Conservation (phyloP, 2,888 invertebrate genomes). For the Tetropium fuscum region DNA sequence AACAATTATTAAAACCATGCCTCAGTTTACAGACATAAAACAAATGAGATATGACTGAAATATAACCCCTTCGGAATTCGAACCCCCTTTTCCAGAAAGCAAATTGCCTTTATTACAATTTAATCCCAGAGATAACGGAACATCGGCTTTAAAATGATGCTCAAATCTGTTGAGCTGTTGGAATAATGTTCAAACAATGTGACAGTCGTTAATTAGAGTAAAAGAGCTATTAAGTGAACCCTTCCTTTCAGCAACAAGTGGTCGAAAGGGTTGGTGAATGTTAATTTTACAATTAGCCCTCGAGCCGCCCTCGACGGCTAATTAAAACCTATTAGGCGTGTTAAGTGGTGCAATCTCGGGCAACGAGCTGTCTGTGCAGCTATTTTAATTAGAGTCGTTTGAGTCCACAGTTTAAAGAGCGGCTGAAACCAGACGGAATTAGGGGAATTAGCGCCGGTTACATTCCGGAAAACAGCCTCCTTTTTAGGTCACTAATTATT, state of each 20-base stretch:
- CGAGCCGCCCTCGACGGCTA: slow-evolving; percentile 52
- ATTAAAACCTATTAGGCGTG: slow-evolving; percentile 57
- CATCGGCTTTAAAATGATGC: slow-evolving; percentile 39
- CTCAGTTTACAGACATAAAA: neutral
- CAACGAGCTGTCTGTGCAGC: slow-evolving; percentile 37
- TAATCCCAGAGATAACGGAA: slow-evolving; percentile 38
- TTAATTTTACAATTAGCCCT: slow-evolving; percentile 58
- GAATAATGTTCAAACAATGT: slow-evolving; percentile 48
- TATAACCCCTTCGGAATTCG: slow-evolving; percentile 24
- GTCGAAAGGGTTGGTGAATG: slow-evolving; percentile 55
- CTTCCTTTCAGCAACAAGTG: slow-evolving; percentile 58
- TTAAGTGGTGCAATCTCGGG: slow-evolving; percentile 46
- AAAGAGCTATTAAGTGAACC: slow-evolving; percentile 52
- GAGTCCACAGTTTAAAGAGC: slow-evolving; percentile 33
- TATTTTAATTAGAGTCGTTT: slow-evolving; percentile 41
- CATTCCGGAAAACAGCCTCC: slow-evolving; percentile 33
- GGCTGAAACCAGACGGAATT: slow-evolving; percentile 27
- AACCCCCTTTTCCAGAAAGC: slow-evolving; percentile 22
- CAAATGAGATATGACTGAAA: slow-evolving; percentile 24
- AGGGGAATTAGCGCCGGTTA: slow-evolving; percentile 37
- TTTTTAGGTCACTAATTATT: slow-evolving; percentile 34
- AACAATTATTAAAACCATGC: slow-evolving; percentile 2
- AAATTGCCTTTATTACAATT: slow-evolving; percentile 38
- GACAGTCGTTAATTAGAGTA: slow-evolving; percentile 55
- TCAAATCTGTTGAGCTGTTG: slow-evolving; percentile 45